Percentiles rank a stretch among this genome's conserved stretches.
phyloP scores from a whole-genome alignment of 2,797 vertebrate genomes.

The Hemibagrus guttatus region DNA sequence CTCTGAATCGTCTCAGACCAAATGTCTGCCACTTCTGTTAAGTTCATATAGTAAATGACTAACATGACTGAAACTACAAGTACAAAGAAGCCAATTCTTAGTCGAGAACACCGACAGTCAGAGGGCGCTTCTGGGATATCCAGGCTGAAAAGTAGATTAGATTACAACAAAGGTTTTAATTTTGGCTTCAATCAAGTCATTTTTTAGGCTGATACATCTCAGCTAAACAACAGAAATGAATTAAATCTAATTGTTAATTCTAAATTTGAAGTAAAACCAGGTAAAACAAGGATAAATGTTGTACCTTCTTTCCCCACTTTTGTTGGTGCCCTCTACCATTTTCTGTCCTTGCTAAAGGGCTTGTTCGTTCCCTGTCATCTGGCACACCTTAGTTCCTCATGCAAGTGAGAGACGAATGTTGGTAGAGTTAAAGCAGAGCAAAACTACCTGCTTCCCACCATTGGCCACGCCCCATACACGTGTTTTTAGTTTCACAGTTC shows the following conservation, averaged over 20 bases:
- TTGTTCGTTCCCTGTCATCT: neutral
- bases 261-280: too few species aligned
- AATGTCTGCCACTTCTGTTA: accelerated
- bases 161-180: neutral
- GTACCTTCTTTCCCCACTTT: constrained; percentile 34
- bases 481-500: too few species aligned
- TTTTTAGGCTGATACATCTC: neutral
- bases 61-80: constrained; percentile 43
- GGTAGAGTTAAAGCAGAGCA: neutral
- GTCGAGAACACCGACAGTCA: neutral
- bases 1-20: constrained; percentile 21
- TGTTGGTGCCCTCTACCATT: constrained; percentile 18
- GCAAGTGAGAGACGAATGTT: neutral
- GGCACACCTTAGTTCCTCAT: neutral
- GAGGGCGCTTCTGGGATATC: neutral
- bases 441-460: neutral
- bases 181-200: neutral
- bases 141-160: constrained; percentile 41
- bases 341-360: neutral
- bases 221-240: neutral
- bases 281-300: neutral
- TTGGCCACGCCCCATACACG: neutral
- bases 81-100: constrained; percentile 2
- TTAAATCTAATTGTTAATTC: too few species aligned
- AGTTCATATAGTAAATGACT: constrained; percentile 43